Base-by-base conservation (phyloP, 2,888 invertebrate species). In the Ochropleura plecta region DNA sequence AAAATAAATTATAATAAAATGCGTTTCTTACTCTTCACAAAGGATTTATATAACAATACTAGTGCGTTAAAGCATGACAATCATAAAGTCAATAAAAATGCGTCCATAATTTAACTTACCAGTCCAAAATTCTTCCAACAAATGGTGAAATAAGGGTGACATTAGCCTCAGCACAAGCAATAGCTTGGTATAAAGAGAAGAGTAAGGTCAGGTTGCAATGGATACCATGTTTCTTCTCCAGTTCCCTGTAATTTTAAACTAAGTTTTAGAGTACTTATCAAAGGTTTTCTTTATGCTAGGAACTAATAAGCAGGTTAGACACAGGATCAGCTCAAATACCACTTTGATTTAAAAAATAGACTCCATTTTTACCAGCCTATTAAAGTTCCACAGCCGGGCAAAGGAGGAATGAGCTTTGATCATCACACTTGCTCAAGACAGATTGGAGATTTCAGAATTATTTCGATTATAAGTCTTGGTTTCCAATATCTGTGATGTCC, bases 71-170 rank as follows among this genome's bases (percentile, higher is more conserved):
- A 30, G 30, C 30, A 30, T 30, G 3, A 30, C 30, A 2, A 30
- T 30, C 30, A 30, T 30, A 30, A 55, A 2, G 16, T 10, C 20
- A 42, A 18, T 1, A 49, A 48, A 48, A 49, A 66, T 18, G 3
- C 5, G 20, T 16, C 40, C 5, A n/a, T 12, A 59, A 42, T 40
- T 44, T 18, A 20, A 71, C 92, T 94, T 94, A 98, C 99, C 99
- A 99, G 94, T 99, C 99, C 88, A 99, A 97, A 93, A 99, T 99
- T 85, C 99, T 98, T 18, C 99, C 99, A 70, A 99, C 99, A 96
- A 99, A 99, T 14, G 99, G 99, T 7, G 99, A 99, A 92, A 99
- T 99, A 57, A 99, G 97, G 4, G 99, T 99, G 0, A 99, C 99
- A 70, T 98, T 98, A 48, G 99, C 99, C 93, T 99, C 99, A 20